Conservation (phyloP, 1,140 invertebrate genomes). For the Aphelenchoides fujianensis region DNA sequence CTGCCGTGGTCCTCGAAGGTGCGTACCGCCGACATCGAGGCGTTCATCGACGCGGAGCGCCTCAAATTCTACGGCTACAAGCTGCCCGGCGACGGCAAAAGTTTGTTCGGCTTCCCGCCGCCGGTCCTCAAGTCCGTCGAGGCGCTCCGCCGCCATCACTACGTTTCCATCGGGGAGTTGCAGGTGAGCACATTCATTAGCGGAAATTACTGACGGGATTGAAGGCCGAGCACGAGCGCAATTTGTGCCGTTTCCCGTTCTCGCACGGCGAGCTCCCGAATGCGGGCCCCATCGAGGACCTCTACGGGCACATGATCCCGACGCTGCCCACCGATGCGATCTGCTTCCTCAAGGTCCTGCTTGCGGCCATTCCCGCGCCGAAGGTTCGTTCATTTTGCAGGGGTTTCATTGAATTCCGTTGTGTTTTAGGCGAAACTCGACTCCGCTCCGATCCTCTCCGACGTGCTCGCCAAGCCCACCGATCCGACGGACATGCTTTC, state of each 20-base stretch:
- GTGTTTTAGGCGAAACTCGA: constrained; percentile 78
- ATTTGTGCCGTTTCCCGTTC: constrained; percentile 51
- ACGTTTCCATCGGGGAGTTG: constrained; percentile 50
- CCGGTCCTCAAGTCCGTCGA: constrained; percentile 46
- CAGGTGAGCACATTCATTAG: constrained; percentile 43
- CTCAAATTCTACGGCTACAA: constrained; percentile 56
- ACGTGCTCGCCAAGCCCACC: constrained; percentile 71
- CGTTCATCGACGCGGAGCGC: constrained; percentile 49
- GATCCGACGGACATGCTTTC: constrained; percentile 54
- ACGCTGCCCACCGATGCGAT: constrained; percentile 50
- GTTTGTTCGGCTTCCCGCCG: constrained; percentile 54
- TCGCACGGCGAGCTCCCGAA: constrained; percentile 53
- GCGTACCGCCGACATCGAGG: constrained; percentile 46
- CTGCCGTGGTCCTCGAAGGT: constrained; percentile 58
- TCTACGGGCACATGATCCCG: constrained; percentile 53
- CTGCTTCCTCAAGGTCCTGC: constrained; percentile 78
- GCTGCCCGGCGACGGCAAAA: constrained; percentile 46
- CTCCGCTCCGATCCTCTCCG: constrained; percentile 95
- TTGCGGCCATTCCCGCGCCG: constrained; percentile 92
- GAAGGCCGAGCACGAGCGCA: constrained; percentile 52
- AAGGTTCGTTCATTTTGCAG: constrained; percentile 67
- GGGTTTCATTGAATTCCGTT: constrained; percentile 13
- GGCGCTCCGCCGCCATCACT: constrained; percentile 55
- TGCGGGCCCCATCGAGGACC: constrained; percentile 43
- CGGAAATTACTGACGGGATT: too few relatives aligned